These are phyloP conservation scores for Pitta sordida DNA, from an alignment of 2,113 vertebrate species.

Conservation along the genomic window DNA sequence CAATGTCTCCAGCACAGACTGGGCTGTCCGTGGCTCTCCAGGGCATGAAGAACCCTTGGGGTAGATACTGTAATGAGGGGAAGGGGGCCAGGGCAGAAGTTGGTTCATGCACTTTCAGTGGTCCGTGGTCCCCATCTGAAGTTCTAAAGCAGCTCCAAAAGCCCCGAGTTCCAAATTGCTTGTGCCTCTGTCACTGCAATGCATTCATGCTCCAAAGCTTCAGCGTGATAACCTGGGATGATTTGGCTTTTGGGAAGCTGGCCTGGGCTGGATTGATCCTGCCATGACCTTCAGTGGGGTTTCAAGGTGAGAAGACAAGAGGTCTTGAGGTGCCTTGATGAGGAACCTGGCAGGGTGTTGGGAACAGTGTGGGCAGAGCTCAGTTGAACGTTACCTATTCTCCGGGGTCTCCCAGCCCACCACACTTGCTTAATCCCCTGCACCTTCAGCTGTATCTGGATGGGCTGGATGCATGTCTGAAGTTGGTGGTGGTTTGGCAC, in stretches of 20 bases:
- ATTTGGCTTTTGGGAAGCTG: background rate
- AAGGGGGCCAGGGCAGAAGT: background rate
- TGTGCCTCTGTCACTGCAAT: background rate
- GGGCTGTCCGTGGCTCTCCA: background rate
- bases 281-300: background rate
- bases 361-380: background rate
- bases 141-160: background rate
- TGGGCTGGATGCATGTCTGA: background rate
- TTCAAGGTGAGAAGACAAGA: background rate
- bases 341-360: background rate
- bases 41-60: background rate
- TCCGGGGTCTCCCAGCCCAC: background rate
- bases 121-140: background rate
- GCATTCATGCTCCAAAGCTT: background rate
- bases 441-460: background rate
- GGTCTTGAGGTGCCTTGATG: fast-evolving
- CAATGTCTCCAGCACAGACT: background rate
- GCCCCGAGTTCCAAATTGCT: fast-evolving
- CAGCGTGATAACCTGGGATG: background rate
- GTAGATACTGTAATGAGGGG: background rate
- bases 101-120: background rate
- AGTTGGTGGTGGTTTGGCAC: background rate
- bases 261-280: background rate
- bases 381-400: background rate
- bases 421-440: background rate